Evolutionary conservation across 2,797 vertebrate genomes (phyloP), one percentile per base, ranked within the genome.

Genomic region (Clarias pachynema): DNA sequence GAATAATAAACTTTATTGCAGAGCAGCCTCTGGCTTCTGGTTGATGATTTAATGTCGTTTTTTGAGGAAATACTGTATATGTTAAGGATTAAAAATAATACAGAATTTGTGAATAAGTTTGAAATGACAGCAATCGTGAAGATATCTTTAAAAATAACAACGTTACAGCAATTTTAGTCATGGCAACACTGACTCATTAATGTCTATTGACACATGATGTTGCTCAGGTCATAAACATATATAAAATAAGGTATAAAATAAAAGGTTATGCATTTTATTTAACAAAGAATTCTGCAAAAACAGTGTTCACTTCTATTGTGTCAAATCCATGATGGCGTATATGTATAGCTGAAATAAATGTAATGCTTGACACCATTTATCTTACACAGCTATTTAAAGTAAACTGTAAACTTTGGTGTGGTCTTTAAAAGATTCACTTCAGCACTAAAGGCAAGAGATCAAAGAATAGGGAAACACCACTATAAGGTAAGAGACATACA

Each of bases 391-490:
- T 83, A 84, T 84, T 74, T 80, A 65, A 74, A 59, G 74, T 73
- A 31, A 56, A 26, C 29, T 82, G 12, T 37, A 20, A 57, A 75
- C 81, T 83, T 84, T 86, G 78, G 82, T 87, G 82, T 87, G 82
- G 77, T 81, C 49, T 86, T 37, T 79, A 80, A 83, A 80, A 79
- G 34, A 40, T 79, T 62, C 26, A 57, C 53, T 77, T 49, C 31
- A 77, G 29, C 57, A 63, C 26, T 73, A 29, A 77, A 77, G 65
- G 31, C 44, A 78, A 59, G 18, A 78, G 73, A 80, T 86, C 85
- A 80, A 84, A 86, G n/a, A 74, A 70, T n/a, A 66, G 69, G 85
- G 85, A 86, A 79, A 80, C 82, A 86, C 85, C 82, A 66, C 65
- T 72, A 40, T 65, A 70, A 69, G 49, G 65, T 44, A 82, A 62